Evolutionary conservation across 2,113 vertebrate genomes (phyloP), one percentile per base, ranked within the genome.

Genomic region (Calyptomena viridis): DNA sequence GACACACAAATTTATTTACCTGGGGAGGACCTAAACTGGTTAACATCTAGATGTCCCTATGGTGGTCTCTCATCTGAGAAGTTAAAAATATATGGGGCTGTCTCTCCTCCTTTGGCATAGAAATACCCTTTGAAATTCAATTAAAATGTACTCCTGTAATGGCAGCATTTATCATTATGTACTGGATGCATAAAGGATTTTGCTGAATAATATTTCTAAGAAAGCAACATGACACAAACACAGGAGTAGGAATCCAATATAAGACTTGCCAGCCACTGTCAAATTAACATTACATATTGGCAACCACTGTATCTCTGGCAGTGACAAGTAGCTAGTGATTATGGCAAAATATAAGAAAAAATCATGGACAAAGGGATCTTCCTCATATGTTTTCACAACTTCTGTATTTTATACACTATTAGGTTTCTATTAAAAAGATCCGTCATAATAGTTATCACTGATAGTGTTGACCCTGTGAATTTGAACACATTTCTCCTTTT

Each of bases 361-460:
- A 68, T 12, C 5, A 49, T 12, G 22, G 24, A 56, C 30, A 37
- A n/a, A 79, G 15, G 15, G 12, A 56, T 47, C 27, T 68, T 67
- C 17, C 21, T 88, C 10, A 18, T 72, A 33, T 0, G 0, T 33
- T 12, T 2, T 55, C 11, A 63, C 37, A 60, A 27, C 15, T 75
- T 39, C 33, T 74, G 12, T 49, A n/a, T 8, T 40, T 50, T 20
- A 20, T 40, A 28, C 2, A 2, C 12, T 44, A 27, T 25, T 71
- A 64, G 7, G 9, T 37, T 89, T 55, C n/a, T 53, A 0, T n/a
- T n/a, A 14, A 49, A 31, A 60, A 77, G 0, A 3, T 73, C 20
- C 0, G 0, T 25, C 13, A 2, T 23, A 33, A 39, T 62, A 52
- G 25, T 24, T 47, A 21, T 49, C 39, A 62, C 23, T 69, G 44